Conservation (phyloP, 2,888 invertebrate genomes). For the Steinernema scapterisci region DNA sequence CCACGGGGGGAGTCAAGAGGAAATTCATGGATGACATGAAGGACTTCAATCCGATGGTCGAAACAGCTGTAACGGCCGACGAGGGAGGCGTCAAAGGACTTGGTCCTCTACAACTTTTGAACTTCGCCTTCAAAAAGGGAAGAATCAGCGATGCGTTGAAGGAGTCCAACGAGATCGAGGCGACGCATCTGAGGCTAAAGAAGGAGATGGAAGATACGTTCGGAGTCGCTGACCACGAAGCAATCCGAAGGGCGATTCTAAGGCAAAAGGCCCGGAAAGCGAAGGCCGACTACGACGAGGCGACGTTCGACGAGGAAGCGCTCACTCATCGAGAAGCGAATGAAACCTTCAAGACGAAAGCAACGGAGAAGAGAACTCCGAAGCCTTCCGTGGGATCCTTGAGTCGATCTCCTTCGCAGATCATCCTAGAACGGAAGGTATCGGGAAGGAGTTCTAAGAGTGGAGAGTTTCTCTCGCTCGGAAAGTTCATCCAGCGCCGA, state of each 20-base stretch:
- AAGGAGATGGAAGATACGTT: slow-evolving; percentile 44
- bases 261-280: slow-evolving; percentile 40
- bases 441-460: slow-evolving; percentile 5
- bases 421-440: not conserved
- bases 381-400: not conserved
- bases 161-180: slow-evolving; percentile 68
- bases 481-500: slow-evolving; percentile 14
- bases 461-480: slow-evolving; percentile 14
- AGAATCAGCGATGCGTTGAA: slow-evolving; percentile 73
- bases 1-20: not conserved
- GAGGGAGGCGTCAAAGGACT: slow-evolving; percentile 51
- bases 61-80: not conserved
- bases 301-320: slow-evolving; percentile 42
- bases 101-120: slow-evolving; percentile 75
- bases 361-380: not conserved
- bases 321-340: slow-evolving; percentile 22
- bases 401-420: slow-evolving; percentile 8
- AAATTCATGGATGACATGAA: not conserved
- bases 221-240: slow-evolving; percentile 43
- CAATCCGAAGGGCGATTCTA: slow-evolving; percentile 45
- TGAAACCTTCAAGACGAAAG: not conserved
- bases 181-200: slow-evolving; percentile 48
- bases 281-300: slow-evolving; percentile 46
- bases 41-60: slow-evolving; percentile 14
- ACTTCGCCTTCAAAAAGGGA: slow-evolving; percentile 78